phyloP scores from a whole-genome alignment of 2,113 vertebrate species.

The Macrotus californicus region DNA sequence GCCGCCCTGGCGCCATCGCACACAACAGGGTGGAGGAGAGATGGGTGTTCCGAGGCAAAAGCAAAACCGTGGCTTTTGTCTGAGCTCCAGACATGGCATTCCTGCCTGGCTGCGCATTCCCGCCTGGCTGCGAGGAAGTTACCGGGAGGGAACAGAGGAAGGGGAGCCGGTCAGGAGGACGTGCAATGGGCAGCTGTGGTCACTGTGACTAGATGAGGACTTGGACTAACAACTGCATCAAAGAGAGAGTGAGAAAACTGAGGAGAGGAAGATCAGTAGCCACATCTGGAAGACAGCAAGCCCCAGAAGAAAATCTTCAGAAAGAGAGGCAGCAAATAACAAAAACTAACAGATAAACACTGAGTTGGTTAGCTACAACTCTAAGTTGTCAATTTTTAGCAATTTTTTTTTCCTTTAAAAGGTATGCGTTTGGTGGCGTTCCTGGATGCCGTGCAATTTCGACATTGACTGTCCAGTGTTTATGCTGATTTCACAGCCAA shows the following conservation, averaged over 20 bases:
- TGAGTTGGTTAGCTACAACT: neutral
- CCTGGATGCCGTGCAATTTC: accelerated
- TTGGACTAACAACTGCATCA: neutral
- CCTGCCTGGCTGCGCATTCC: neutral
- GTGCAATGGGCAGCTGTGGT: neutral
- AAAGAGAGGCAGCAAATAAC: neutral
- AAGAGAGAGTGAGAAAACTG: neutral
- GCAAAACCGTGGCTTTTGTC: neutral
- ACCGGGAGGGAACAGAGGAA: neutral
- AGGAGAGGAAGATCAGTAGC: neutral
- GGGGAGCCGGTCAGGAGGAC: neutral
- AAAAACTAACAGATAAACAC: neutral
- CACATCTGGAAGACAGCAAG: neutral
- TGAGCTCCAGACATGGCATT: neutral
- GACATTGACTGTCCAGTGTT: neutral
- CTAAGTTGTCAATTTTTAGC: neutral
- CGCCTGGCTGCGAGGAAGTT: neutral
- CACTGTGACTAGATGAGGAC: neutral
- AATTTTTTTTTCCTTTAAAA: neutral
- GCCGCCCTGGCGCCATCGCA: neutral
- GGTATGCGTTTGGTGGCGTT: neutral
- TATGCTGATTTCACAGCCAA: neutral
- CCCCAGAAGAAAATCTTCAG: neutral
- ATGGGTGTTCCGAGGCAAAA: neutral
- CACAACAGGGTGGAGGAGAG: neutral